Base-by-base conservation (phyloP, 2,113 vertebrate species). In the Eudyptes chrysolophus region DNA sequence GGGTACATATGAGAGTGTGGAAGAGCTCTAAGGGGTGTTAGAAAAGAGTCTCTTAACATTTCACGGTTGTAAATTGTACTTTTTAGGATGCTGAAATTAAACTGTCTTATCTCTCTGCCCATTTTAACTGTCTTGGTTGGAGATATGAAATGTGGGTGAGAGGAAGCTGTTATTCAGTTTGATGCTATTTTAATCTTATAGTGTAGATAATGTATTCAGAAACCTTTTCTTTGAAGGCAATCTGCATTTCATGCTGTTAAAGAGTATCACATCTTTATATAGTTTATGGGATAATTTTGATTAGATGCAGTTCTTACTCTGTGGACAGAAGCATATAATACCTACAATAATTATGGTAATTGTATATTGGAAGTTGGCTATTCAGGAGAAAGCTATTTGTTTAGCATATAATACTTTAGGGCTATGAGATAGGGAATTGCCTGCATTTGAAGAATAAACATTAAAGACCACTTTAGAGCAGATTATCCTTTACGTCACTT, bases 121-220 rank as follows among this genome's bases (percentile, higher is more conserved):
- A 9, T 62, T 94, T 93, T 91, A 88, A 88, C 27, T 68, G 34
- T 64, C 79, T 77, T 90, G 30, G 15, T 89, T 90, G 61, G 80
- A 81, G 42, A 81, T 42, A 54, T 5, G 58, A 90, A 75, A 85
- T 40, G 49, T 76, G 66, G 70, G 29, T 96, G 85, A 94, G 70
- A 84, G 62, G n/a, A 97, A 93, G 44, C 46, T 82, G 44, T 44
- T 96, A 87, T 55, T 68, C 72, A 89, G 54, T 54, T 69, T 66
- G 60, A 57, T 72, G 77, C 21, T 94, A 69, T 76, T 95, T 96
- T 95, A 79, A 92, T 92, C 80, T 85, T 15, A 46, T 68, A 84
- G 36, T 79, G 74, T 60, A 84, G 69, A 54, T 92, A 85, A 92
- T 78, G 15, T 68, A 80, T 95, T 90, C 89, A 87, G 55, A 95